Evolutionary conservation across 2,797 vertebrate genomes (phyloP).

Genomic region (Hydrolagus colliei): DNA sequence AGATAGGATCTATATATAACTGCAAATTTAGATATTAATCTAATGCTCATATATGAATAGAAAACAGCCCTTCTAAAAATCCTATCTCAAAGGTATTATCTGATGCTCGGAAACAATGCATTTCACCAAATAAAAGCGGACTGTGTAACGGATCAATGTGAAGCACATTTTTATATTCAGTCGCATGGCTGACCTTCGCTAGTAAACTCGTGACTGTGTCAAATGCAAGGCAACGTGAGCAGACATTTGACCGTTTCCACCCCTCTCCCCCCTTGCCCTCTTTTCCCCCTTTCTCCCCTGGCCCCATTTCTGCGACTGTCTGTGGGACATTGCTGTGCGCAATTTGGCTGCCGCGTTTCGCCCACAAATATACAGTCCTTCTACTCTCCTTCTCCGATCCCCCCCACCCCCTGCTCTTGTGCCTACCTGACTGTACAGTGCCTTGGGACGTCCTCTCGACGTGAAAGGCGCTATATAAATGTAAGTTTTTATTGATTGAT

Average conservation of each 20-base stretch:
- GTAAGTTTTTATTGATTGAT: too few species aligned
- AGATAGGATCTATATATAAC: not conserved
- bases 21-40: constrained; percentile 9
- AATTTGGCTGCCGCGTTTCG: too few species aligned
- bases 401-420: too few species aligned
- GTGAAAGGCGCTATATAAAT: too few species aligned
- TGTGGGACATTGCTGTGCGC: too few species aligned
- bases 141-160: constrained; percentile 6
- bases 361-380: too few species aligned
- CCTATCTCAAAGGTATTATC: constrained; percentile 12
- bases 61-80: constrained; percentile 2
- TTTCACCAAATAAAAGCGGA: constrained; percentile 20
- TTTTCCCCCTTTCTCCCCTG: too few species aligned
- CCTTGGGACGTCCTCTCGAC: too few species aligned
- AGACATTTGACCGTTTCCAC: not conserved
- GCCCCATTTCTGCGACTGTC: too few species aligned
- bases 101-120: constrained; percentile 21
- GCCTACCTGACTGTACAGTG: too few species aligned
- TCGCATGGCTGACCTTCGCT: not conserved
- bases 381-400: too few species aligned
- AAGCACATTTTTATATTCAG: not conserved
- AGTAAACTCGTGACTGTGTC: not conserved
- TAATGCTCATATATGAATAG: constrained; percentile 19
- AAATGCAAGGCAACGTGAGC: not conserved
- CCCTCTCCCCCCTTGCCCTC: too few species aligned